phyloP scores from a whole-genome alignment of 1,140 invertebrate species.

The Meloidogyne floridensis region DNA sequence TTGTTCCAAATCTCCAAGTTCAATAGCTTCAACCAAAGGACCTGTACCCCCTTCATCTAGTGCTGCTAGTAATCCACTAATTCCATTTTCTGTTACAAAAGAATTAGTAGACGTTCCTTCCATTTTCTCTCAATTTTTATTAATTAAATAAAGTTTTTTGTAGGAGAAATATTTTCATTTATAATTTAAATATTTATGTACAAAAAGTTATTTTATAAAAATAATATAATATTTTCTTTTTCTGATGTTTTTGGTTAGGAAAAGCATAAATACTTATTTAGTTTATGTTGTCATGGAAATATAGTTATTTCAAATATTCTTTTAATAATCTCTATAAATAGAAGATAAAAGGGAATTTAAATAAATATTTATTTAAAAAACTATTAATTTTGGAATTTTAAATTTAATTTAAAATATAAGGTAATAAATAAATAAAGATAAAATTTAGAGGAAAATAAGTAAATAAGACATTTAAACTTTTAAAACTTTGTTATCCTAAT shows the following conservation, averaged over 20 bases:
- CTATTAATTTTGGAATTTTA: too few relatives aligned
- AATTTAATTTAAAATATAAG: too few relatives aligned
- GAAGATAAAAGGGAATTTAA: neutral
- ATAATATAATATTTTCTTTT: neutral
- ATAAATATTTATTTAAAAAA: neutral
- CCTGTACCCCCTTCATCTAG: neutral
- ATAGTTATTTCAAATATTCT: neutral
- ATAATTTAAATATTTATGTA: neutral
- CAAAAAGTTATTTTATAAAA: neutral
- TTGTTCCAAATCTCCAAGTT: slow-evolving; percentile 50
- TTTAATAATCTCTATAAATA: too few relatives aligned
- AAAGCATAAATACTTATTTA: neutral
- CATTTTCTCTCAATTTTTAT: neutral
- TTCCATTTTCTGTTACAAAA: neutral
- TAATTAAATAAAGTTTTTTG: too few relatives aligned
- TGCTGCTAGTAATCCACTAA: neutral
- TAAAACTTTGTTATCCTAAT: too few relatives aligned
- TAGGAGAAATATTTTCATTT: too few relatives aligned
- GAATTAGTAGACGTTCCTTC: slow-evolving; percentile 5
- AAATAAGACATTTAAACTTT: too few relatives aligned
- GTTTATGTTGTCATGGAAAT: neutral
- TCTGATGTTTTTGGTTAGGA: neutral
- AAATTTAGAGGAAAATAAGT: too few relatives aligned
- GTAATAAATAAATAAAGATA: too few relatives aligned
- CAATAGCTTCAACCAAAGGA: slow-evolving; percentile 25